phyloP scores from a whole-genome alignment of 2,888 invertebrate species.

The Eristalis tenax region DNA sequence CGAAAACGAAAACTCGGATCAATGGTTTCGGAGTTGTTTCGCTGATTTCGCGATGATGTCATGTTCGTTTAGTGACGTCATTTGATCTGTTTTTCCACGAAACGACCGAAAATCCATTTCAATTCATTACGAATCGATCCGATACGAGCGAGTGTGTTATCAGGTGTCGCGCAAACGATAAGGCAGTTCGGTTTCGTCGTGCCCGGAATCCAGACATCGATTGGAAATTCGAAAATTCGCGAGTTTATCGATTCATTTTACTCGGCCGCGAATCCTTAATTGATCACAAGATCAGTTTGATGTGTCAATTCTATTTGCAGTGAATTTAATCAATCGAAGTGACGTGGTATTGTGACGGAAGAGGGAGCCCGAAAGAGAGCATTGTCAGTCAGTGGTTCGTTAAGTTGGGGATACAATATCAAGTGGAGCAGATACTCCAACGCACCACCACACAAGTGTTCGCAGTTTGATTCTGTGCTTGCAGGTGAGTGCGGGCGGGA shows the following conservation, averaged over 20 bases:
- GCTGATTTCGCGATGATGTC: conserved; percentile 48
- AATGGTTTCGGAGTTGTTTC: conserved; percentile 3
- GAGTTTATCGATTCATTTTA: conserved; percentile 2
- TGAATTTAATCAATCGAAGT: conserved; percentile 37
- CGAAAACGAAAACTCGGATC: conserved; percentile 12
- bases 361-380: conserved; percentile 9
- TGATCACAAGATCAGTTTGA: conserved; percentile 50
- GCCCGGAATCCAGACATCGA: conserved; percentile 1
- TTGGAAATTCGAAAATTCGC: not conserved
- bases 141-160: conserved; percentile 34
- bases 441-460: not conserved
- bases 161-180: conserved; percentile 36
- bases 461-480: conserved; percentile 19
- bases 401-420: conserved; percentile 12
- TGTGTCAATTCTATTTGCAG: conserved; percentile 57
- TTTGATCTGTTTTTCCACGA: conserved; percentile 38
- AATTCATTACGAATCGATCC: conserved; percentile 6
- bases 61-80: conserved; percentile 59
- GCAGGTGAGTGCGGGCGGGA: conserved; percentile 47
- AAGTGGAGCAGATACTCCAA: conserved; percentile 11
- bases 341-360: conserved; percentile 13
- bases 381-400: conserved; percentile 19
- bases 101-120: conserved; percentile 7
- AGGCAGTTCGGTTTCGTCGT: conserved; percentile 22
- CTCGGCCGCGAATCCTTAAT: conserved; percentile 23